These are phyloP conservation scores for Anastrepha ludens DNA, from an alignment of 1,140 invertebrate genomes.

Conservation along the genomic window DNA sequence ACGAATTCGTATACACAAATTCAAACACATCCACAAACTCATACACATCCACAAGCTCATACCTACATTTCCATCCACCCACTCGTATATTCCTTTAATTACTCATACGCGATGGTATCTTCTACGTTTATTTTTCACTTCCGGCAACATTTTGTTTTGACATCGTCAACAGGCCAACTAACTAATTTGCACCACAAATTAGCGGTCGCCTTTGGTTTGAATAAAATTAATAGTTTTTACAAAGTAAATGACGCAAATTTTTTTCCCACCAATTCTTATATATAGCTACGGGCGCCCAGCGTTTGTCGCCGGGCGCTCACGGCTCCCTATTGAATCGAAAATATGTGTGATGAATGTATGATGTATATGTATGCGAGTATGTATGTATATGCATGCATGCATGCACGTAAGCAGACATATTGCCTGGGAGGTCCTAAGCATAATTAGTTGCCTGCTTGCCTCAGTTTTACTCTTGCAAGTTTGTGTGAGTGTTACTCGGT, in stretches of 20 bases:
- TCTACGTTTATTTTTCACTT: slow-evolving; percentile 21
- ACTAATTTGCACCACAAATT: slow-evolving; percentile 48
- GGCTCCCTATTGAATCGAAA: background rate
- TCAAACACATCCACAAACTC: too few species aligned
- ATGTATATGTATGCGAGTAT: background rate
- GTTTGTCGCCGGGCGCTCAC: too few species aligned
- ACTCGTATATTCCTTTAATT: background rate
- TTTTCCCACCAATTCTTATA: background rate
- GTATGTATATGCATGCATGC: background rate
- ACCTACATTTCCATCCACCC: too few species aligned
- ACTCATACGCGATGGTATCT: background rate
- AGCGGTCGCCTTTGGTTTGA: slow-evolving; percentile 27
- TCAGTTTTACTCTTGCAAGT: background rate
- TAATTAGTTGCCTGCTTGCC: slow-evolving; percentile 8
- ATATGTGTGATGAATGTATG: background rate
- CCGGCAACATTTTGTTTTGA: slow-evolving; percentile 26
- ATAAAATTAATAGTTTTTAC: slow-evolving; percentile 50
- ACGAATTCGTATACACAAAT: too few species aligned
- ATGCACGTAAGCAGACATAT: background rate
- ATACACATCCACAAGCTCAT: too few species aligned
- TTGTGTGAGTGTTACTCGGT: background rate
- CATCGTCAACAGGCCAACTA: slow-evolving; percentile 14
- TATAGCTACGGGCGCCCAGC: too few species aligned
- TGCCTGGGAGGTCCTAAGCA: slow-evolving; percentile 19
- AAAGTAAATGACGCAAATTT: slow-evolving; percentile 15